A percentile compares a stretch with the other conserved stretches of the same genome.
phyloP scores from a whole-genome alignment of 1,140 invertebrate genomes.

The Hyposmocoma kahamanoa region DNA sequence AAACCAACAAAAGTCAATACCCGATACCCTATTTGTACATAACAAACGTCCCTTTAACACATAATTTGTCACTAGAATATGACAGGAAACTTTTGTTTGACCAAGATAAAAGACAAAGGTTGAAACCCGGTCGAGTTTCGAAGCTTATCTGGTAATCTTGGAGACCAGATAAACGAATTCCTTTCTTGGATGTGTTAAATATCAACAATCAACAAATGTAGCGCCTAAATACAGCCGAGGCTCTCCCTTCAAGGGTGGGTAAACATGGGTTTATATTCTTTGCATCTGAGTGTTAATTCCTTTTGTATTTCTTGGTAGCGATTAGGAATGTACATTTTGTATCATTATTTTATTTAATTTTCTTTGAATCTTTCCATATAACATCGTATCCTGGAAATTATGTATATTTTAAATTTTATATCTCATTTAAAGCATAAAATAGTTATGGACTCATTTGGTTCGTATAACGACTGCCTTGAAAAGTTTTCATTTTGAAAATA shows the following conservation, averaged over 20 bases:
- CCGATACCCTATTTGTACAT: constrained; percentile 22
- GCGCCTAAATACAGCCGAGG: constrained; percentile 15
- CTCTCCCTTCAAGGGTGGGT: constrained; percentile 6
- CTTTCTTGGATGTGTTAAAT: constrained; percentile 61
- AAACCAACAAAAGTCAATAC: constrained; percentile 12
- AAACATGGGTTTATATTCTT: constrained; percentile 3
- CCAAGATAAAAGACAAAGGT: constrained; percentile 64
- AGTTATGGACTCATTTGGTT: too few species aligned
- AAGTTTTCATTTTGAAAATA: too few species aligned
- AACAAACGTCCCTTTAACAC: constrained; percentile 20
- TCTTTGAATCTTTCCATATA: too few species aligned
- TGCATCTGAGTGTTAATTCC: neutral
- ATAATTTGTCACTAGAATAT: constrained; percentile 23
- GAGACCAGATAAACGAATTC: constrained; percentile 60
- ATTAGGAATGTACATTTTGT: neutral
- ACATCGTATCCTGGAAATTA: too few species aligned
- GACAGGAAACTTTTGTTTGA: constrained; percentile 62
- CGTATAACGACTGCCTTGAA: too few species aligned
- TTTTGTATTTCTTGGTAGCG: neutral
- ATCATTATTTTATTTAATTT: too few species aligned
- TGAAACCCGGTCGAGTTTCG: constrained; percentile 45
- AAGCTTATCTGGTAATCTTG: constrained; percentile 48
- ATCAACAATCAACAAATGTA: constrained; percentile 54
- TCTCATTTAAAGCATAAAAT: too few species aligned
- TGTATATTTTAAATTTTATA: too few species aligned